Evolutionary conservation across 2,888 invertebrate genomes (phyloP), one percentile per base, ranked within the genome.

Genomic region (Phorcus lineatus): DNA sequence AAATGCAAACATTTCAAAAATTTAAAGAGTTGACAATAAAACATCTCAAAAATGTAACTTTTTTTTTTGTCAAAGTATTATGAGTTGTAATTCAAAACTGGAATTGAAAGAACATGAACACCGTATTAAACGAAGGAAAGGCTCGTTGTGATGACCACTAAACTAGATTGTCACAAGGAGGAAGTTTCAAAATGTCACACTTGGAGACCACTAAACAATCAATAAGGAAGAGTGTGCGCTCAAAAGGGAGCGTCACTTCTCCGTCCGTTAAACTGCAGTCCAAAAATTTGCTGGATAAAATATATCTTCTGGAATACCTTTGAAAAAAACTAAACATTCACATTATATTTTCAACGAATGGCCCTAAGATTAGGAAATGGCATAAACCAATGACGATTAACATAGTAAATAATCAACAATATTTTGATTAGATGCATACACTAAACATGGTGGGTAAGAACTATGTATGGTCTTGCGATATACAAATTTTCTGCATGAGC

Each of bases 161-260:
- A 89, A 88, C 88, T 88, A 89, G 90, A 90, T 89, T 89, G 88
- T 89, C 89, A 75, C 83, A 81, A 81, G 82, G 67, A 28, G 28
- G 55, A 74, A 70, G 70, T 67, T 53, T 28, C 28, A 54, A 70
- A 70, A 70, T 31, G 62, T 76, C 62, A 54, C 79, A 79, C 74
- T 54, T 54, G 52, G 79, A 74, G 55, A 31, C 36, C 55, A 77
- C 70, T 77, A 54, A 36, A 70, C 70, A 74, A 55, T 28, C 19
- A 24, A 28, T 54, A 55, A 28, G 17, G 76, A 76, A 76, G 54
- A 87, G 87, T 85, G 84, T 85, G 86, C 86, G 90, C 91, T 91
- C 91, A 91, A 91, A 90, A 91, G 91, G 91, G 90, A 91, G 90
- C 88, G 88, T 78, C 85, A 88, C 84, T 82, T 83, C 83, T 78